A percentile compares a stretch with the other conserved stretches of the same genome.
Conservation (phyloP, 53 echinoderm and acorn worm genomes). For the Arbacia lixula region DNA sequence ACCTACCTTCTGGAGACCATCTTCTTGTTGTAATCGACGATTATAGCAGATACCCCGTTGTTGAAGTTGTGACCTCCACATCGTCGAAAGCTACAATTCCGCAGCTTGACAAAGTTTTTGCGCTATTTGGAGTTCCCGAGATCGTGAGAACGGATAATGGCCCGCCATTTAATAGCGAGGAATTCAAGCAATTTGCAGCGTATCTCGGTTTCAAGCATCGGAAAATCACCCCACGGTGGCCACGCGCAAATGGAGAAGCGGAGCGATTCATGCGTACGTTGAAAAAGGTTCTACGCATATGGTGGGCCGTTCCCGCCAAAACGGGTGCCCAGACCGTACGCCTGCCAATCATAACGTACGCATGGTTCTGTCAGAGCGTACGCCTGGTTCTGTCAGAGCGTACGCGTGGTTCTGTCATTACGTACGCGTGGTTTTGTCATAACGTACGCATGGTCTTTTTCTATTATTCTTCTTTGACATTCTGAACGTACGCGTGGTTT, state of each 20-base stretch:
- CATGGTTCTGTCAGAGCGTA: too few species aligned
- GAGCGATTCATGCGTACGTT: slow-evolving; percentile 68
- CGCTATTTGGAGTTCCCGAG: slow-evolving; percentile 66
- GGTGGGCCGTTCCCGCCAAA: too few species aligned
- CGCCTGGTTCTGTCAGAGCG: too few species aligned
- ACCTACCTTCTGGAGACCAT: slow-evolving; percentile 69
- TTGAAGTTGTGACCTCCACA: slow-evolving; percentile 72
- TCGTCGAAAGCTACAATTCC: slow-evolving; percentile 64
- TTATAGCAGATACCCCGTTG: slow-evolving; percentile 67
- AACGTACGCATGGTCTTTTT: too few species aligned
- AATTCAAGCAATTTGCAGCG: slow-evolving; percentile 59
- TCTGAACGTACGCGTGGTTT: too few species aligned
- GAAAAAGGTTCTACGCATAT: slow-evolving; percentile 66
- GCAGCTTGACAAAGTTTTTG: slow-evolving; percentile 70
- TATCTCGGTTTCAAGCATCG: slow-evolving; percentile 74
- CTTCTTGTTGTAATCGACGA: slow-evolving; percentile 73
- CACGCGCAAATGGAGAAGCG: slow-evolving; percentile 64
- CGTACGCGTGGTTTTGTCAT: too few species aligned
- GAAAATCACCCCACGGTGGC: slow-evolving; percentile 70
- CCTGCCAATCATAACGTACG: too few species aligned
- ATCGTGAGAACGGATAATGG: slow-evolving; percentile 74
- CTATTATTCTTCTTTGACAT: too few species aligned
- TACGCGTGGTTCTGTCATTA: too few species aligned
- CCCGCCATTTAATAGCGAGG: slow-evolving; percentile 69
- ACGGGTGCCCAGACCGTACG: too few species aligned